Base-by-base conservation (phyloP, 2,797 vertebrate genomes). In the Platyrinchus mystaceus region DNA sequence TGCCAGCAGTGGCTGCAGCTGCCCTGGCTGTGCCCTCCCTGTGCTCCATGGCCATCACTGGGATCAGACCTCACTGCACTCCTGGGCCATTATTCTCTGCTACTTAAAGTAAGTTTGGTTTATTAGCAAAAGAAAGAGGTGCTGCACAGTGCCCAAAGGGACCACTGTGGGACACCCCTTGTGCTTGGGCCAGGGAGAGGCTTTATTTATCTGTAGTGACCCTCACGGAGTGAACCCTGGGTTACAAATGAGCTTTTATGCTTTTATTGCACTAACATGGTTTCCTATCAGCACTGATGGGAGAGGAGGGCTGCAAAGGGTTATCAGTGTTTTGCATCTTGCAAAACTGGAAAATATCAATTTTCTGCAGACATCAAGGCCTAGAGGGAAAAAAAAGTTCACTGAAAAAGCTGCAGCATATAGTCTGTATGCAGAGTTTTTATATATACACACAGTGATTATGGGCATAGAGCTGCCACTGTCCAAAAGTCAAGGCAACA, bases 251-350 rank as follows among this genome's bases (percentile, higher is more conserved):
- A 88, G 71, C 68, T 92, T 95, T 95, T 91, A 93, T 93, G 82
- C 76, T 87, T 95, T 92, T 91, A 95, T 69, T 83, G 89, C 73
- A 80, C 56, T 76, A 20, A 78, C 71, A 81, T 53, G 47, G 44
- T 85, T 96, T 94, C 83, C 81, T 93, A 90, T 91, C 73, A 89
- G 92, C 50, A 62, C 39, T 27, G 58, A 89, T 59, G 74, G 80
- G 47, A 96, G 69, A 94, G 36, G 63, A 53, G 67, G 18, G 41
- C 64, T 80, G 71, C 66, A 43, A 82, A 91, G 92, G 91, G 86
- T 94, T 96, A 89, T 92, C 89, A 32, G 21, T 52, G 59, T 62
- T 90, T 87, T 94, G 60, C 26, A 87, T 83, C 85, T 93, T 93
- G 94, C 79, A 90, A 81, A 94, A 87, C 71, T 86, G 68, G 74